These are phyloP conservation scores for Carpatolechia fugitivella DNA, from an alignment of 2,888 invertebrate species.

Conservation along the genomic window DNA sequence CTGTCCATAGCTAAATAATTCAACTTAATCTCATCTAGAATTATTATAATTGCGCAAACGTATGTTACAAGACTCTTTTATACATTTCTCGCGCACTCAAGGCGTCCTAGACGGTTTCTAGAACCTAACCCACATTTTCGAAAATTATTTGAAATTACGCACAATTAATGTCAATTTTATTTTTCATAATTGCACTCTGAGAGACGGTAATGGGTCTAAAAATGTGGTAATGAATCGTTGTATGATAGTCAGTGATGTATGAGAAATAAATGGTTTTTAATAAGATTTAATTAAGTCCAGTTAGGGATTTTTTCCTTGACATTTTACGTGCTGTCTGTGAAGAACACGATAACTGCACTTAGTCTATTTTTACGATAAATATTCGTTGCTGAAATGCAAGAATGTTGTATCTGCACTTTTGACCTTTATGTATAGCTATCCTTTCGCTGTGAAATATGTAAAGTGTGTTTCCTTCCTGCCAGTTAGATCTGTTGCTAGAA, in stretches of 20 bases:
- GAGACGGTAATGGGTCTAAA: slow-evolving; percentile 46
- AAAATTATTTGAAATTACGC: slow-evolving; percentile 43
- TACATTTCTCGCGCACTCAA: not conserved
- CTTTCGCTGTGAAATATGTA: not conserved
- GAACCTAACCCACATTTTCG: slow-evolving; percentile 57
- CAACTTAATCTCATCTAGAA: slow-evolving; percentile 49
- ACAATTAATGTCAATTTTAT: slow-evolving; percentile 74
- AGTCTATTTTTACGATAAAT: not conserved
- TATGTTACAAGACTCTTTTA: slow-evolving; percentile 6
- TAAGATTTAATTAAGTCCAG: not conserved
- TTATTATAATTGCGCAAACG: slow-evolving; percentile 53
- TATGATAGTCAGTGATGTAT: not conserved
- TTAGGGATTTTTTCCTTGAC: not conserved
- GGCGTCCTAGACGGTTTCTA: slow-evolving; percentile 42
- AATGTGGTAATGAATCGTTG: slow-evolving; percentile 26
- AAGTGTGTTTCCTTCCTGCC: slow-evolving; percentile 2
- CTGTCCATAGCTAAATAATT: slow-evolving; percentile 17
- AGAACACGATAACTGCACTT: no score
- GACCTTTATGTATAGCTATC: not conserved
- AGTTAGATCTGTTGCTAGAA: not conserved
- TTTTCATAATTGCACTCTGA: slow-evolving; percentile 54
- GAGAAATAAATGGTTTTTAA: slow-evolving; percentile 13
- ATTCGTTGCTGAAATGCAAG: not conserved
- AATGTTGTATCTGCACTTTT: not conserved
- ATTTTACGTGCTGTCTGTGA: not conserved